Evolutionary conservation across 2,888 invertebrate genomes (phyloP), one percentile per base, ranked within the genome.

Genomic region (Tanytarsus gracilentus): DNA sequence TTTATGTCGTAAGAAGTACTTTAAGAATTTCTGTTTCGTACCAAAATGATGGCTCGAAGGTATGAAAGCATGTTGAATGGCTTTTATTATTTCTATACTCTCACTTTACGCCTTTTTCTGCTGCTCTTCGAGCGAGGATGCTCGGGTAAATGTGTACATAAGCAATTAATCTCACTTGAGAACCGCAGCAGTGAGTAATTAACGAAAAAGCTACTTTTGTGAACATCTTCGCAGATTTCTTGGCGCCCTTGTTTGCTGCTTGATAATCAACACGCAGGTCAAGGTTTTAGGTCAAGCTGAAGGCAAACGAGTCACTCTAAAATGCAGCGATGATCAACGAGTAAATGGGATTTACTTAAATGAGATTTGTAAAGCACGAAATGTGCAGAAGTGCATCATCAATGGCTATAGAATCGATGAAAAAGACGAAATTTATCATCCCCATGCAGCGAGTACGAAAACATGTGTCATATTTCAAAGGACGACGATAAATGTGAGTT

Each of bases 191-290:
- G n/a, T n/a, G n/a, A n/a, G n/a, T n/a, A n/a, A n/a, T n/a, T n/a
- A n/a, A n/a, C n/a, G n/a, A n/a, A n/a, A n/a, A n/a, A n/a, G n/a
- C n/a, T n/a, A n/a, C n/a, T n/a, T n/a, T n/a, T n/a, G 21, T 44
- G 21, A 44, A 16, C n/a, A n/a, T 44, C 18, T 18, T 21, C 21
- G 9, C 26, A 56, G 55, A 56, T 56, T 56, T 40, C n/a, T 56
- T 56, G 55, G 23, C 55, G 55, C 55, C 40, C 7, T 40, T 14
- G 25, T 36, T 25, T 56, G 40, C 40, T 40, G 39, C 40, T 14
- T 26, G n/a, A 25, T 56, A 16, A 4, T n/a, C 21, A 3, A 23
- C 11, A n/a, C n/a, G 4, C 55, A 56, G 40, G 39, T 56, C 55
- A 40, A 53, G 53, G 53, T 36, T 25, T 18, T n/a, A 4, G 26